Percentiles rank a stretch among this genome's conserved stretches.
Evolutionary conservation across 2,888 invertebrate species (phyloP).

Genomic region (Drosophila infuscata): DNA sequence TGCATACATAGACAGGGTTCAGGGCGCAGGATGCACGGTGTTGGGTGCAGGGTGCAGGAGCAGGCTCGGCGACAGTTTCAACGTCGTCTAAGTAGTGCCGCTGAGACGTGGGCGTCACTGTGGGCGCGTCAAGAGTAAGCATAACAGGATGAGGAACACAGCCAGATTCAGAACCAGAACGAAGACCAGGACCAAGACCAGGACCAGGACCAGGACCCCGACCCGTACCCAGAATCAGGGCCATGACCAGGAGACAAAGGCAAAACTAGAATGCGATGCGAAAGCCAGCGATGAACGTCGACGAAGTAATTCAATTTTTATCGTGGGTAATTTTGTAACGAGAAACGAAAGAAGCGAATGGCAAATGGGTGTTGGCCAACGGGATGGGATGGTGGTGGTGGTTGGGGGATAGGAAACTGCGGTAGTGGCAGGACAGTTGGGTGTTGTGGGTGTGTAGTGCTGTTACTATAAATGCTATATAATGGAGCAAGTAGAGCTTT

Average conservation of each 20-base stretch:
- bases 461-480: slow-evolving; percentile 42
- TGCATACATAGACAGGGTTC: slow-evolving; percentile 7
- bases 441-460: background rate
- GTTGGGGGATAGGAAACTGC: background rate
- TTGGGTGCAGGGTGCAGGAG: slow-evolving; percentile 26
- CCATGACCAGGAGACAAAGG: slow-evolving; percentile 50
- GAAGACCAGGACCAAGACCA: background rate
- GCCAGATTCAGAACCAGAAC: background rate
- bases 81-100: slow-evolving; percentile 68
- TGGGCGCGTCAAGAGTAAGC: slow-evolving; percentile 73
- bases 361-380: slow-evolving; percentile 54
- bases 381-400: slow-evolving; percentile 10
- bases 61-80: slow-evolving; percentile 73
- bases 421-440: background rate
- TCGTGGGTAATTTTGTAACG: slow-evolving; percentile 83
- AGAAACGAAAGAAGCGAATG: slow-evolving; percentile 76
- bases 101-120: slow-evolving; percentile 53
- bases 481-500: slow-evolving; percentile 56
- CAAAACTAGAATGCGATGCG: slow-evolving; percentile 44
- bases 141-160: slow-evolving; percentile 37
- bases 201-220: slow-evolving; percentile 3
- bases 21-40: background rate
- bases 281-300: slow-evolving; percentile 44
- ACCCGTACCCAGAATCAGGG: slow-evolving; percentile 22
- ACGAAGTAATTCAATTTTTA: slow-evolving; percentile 84